A percentile compares a stretch with the other conserved stretches of the same genome.
These are phyloP conservation scores for Conchocele bisecta DNA, from an alignment of 2,888 invertebrate species.

Conservation along the genomic window DNA sequence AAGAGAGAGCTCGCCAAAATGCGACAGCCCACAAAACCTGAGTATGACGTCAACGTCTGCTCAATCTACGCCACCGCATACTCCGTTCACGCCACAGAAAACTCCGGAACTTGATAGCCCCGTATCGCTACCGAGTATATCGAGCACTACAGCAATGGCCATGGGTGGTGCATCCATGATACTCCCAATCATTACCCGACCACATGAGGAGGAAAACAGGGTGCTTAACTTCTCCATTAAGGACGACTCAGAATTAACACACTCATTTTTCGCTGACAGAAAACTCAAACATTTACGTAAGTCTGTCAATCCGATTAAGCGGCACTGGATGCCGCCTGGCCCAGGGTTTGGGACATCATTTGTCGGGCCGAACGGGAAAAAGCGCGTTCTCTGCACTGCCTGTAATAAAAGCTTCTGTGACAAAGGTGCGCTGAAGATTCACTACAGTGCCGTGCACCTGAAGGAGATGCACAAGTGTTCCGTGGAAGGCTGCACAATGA, in stretches of 20 bases:
- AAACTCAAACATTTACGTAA: constrained; percentile 82
- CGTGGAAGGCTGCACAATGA: constrained; percentile 99
- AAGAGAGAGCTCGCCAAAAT: constrained; percentile 60
- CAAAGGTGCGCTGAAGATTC: constrained; percentile 99
- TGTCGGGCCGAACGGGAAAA: constrained; percentile 86
- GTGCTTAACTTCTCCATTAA: constrained; percentile 74
- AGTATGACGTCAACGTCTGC: constrained; percentile 68
- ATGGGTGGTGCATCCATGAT: constrained; percentile 56
- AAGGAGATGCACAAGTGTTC: constrained; percentile 99
- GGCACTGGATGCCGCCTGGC: constrained; percentile 83
- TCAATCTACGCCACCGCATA: constrained; percentile 66
- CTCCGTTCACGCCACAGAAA: constrained; percentile 63
- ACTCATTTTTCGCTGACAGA: constrained; percentile 68
- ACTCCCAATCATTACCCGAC: constrained; percentile 55
- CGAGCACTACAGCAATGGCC: constrained; percentile 49
- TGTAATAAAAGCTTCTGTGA: constrained; percentile 99
- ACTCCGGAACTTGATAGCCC: constrained; percentile 49
- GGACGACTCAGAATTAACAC: constrained; percentile 59
- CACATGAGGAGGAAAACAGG: constrained; percentile 61
- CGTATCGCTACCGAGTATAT: constrained; percentile 37
- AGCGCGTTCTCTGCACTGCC: constrained; percentile 98
- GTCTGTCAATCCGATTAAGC: constrained; percentile 82
- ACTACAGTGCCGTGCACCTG: constrained; percentile 98
- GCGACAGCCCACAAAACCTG: constrained; percentile 74
- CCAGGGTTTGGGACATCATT: constrained; percentile 78